Evolutionary conservation across 2,888 invertebrate species (phyloP).

Genomic region (Thysanoteuthis rhombus): DNA sequence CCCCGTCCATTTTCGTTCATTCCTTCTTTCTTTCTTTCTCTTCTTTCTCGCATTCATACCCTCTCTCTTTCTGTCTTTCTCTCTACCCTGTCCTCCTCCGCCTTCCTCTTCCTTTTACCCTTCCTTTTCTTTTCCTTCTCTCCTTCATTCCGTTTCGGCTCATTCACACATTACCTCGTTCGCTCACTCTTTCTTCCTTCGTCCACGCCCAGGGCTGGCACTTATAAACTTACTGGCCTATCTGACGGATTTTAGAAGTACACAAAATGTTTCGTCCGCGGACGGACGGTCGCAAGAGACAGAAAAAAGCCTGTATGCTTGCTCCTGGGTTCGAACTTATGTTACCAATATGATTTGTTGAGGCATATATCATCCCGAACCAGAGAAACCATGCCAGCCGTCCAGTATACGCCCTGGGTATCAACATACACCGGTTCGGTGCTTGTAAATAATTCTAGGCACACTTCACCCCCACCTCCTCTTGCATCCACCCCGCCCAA

Average conservation of each 20-base stretch:
- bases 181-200: neutral
- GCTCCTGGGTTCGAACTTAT: neutral
- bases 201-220: neutral
- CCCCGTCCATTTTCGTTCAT: neutral
- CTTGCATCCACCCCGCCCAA: neutral
- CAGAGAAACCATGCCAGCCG: neutral
- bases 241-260: neutral
- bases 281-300: neutral
- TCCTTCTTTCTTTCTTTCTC: neutral
- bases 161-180: neutral
- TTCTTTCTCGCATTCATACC: neutral
- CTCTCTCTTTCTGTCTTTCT: neutral
- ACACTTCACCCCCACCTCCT: neutral
- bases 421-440: neutral
- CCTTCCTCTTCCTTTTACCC: neutral
- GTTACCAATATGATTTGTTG: neutral
- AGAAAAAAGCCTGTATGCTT: neutral
- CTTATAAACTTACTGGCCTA: neutral
- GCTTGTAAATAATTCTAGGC: neutral
- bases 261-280: neutral
- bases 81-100: neutral
- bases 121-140: neutral
- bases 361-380: neutral
- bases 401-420: neutral
- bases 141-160: neutral